phyloP scores from a whole-genome alignment of 2,113 vertebrate genomes.

The Tamias sibiricus region DNA sequence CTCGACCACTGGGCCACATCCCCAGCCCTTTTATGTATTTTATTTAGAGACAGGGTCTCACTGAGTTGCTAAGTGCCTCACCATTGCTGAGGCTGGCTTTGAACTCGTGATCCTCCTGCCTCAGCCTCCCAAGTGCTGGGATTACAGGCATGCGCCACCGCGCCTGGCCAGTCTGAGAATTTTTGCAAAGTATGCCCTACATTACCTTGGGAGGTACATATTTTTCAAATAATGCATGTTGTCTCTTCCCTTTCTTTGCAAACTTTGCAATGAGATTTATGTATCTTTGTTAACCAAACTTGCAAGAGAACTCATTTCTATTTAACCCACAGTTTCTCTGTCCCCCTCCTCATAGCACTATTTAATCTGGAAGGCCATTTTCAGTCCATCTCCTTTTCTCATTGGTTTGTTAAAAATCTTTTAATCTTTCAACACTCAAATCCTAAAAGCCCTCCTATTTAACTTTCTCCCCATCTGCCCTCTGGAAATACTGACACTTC shows the following conservation, averaged over 20 bases:
- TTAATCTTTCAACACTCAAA: background rate
- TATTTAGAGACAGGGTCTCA: no score
- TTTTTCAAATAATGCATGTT: background rate
- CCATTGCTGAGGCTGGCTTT: no score
- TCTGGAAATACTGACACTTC: background rate
- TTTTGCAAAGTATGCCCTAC: background rate
- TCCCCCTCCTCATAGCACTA: rapidly evolving
- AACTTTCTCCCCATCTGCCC: background rate
- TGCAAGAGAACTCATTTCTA: background rate
- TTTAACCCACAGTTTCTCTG: background rate
- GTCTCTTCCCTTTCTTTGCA: background rate
- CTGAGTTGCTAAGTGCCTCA: no score
- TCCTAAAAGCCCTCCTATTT: background rate
- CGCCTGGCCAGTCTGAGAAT: background rate
- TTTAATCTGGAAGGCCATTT: background rate
- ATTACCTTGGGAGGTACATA: background rate
- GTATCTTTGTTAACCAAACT: background rate
- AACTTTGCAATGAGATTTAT: background rate
- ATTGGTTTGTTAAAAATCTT: background rate
- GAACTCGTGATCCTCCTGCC: no score
- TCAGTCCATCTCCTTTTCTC: background rate
- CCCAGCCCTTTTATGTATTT: no score
- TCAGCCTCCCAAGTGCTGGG: no score
- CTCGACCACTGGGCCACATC: no score
- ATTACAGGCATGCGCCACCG: no score